A percentile compares a stretch with the other conserved stretches of the same genome.
Evolutionary conservation across 2,888 invertebrate genomes (phyloP).

Genomic region (Drosophila bunnanda): DNA sequence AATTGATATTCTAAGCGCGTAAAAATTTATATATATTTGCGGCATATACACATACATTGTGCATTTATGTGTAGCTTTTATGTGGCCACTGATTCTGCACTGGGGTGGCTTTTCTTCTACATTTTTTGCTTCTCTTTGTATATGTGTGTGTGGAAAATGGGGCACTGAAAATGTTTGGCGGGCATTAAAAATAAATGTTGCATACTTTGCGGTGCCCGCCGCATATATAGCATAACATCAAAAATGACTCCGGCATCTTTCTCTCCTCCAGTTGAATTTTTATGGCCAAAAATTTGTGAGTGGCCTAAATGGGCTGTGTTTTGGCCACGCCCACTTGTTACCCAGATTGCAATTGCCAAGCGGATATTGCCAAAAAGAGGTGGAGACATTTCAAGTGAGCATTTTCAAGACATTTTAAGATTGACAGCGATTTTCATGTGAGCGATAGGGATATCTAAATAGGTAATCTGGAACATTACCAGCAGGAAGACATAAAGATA

Average conservation of each 20-base stretch:
- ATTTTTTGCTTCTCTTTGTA: neutral
- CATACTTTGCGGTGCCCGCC: constrained; percentile 64
- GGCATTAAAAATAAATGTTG: constrained; percentile 74
- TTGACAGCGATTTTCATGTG: constrained; percentile 24
- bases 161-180: constrained; percentile 41
- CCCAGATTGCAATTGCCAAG: constrained; percentile 57
- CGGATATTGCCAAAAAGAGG: constrained; percentile 51
- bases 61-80: constrained; percentile 22
- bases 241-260: constrained; percentile 41
- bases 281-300: constrained; percentile 46
- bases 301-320: constrained; percentile 20
- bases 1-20: constrained; percentile 78
- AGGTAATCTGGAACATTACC: constrained; percentile 12
- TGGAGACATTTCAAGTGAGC: constrained; percentile 4
- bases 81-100: constrained; percentile 22
- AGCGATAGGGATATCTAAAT: constrained; percentile 26
- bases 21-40: constrained; percentile 62
- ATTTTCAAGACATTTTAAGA: constrained; percentile 38
- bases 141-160: constrained; percentile 19
- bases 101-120: constrained; percentile 16
- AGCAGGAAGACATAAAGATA: constrained; percentile 11
- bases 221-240: constrained; percentile 42
- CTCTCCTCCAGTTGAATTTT: constrained; percentile 36
- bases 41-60: constrained; percentile 9
- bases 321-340: constrained; percentile 49